Evolutionary conservation across 2,888 invertebrate genomes (phyloP).

Genomic region (Alloscopus bannaensis): DNA sequence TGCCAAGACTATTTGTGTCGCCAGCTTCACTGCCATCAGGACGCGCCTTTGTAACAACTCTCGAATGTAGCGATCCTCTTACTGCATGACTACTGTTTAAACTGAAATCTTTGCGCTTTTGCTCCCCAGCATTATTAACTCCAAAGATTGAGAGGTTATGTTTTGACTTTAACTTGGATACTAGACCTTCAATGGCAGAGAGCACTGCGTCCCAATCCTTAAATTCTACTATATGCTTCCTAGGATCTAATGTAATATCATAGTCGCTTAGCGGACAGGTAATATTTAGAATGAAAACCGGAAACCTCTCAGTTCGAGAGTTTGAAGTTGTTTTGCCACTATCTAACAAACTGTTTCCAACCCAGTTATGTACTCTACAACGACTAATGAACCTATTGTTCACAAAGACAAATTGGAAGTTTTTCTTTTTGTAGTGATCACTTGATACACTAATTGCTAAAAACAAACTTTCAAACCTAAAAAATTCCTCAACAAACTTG

Average conservation of each 20-base stretch:
- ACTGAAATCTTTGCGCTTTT: too few species aligned
- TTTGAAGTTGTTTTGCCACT: neutral
- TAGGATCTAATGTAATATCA: conserved; percentile 77
- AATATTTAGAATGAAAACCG: conserved; percentile 79
- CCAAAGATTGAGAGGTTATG: conserved; percentile 52
- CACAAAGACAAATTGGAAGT: conserved; percentile 81
- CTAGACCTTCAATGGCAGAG: conserved; percentile 76
- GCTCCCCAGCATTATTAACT: too few species aligned
- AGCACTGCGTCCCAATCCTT: conserved; percentile 78
- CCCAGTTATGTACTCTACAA: conserved; percentile 77
- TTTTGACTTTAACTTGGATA: conserved; percentile 66
- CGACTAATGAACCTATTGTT: conserved; percentile 80
- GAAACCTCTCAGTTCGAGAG: conserved; percentile 73
- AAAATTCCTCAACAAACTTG: conserved; percentile 50
- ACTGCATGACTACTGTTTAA: too few species aligned
- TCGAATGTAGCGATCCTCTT: conserved; percentile 64
- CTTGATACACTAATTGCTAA: conserved; percentile 80
- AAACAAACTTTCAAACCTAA: conserved; percentile 76
- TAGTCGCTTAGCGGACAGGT: conserved; percentile 78
- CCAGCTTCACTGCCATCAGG: neutral
- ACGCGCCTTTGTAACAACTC: conserved; percentile 40
- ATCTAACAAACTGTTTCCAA: conserved; percentile 70
- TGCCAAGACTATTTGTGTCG: neutral
- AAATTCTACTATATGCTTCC: conserved; percentile 79
- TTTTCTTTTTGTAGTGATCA: conserved; percentile 76